phyloP scores from a whole-genome alignment of 2,797 vertebrate genomes.

The Nyctibius grandis region DNA sequence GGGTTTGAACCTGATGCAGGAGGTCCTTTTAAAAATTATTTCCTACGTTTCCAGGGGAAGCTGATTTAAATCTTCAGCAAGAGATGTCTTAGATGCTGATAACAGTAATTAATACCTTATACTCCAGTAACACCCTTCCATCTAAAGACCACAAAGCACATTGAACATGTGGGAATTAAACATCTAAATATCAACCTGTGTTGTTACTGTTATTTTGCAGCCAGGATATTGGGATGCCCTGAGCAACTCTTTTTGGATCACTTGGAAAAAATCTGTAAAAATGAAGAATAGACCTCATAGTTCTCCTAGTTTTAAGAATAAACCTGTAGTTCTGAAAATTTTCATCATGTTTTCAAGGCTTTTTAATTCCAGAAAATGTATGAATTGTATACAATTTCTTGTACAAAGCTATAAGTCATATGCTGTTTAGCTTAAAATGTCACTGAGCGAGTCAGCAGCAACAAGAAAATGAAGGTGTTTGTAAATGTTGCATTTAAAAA shows the following conservation, averaged over 20 bases:
- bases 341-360: conserved; percentile 6
- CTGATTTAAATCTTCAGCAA: conserved; percentile 22
- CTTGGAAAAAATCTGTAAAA: conserved; percentile 15
- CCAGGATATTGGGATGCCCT: background rate
- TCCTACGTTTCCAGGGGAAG: conserved; percentile 9
- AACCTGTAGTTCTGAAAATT: conserved; percentile 32
- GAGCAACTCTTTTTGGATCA: background rate
- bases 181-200: conserved; percentile 20
- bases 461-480: conserved; percentile 60
- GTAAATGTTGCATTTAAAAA: conserved; percentile 58
- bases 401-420: conserved; percentile 57
- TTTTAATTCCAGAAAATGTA: conserved; percentile 56
- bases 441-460: conserved; percentile 42
- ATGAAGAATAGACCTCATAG: background rate
- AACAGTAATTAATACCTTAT: conserved; percentile 48
- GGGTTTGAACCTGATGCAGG: background rate
- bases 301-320: conserved; percentile 5
- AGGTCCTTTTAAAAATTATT: conserved; percentile 40
- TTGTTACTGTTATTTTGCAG: background rate
- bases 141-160: background rate
- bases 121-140: background rate
- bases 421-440: conserved; percentile 60
- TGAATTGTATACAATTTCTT: conserved; percentile 40
- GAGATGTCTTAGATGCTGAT: conserved; percentile 22
- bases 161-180: background rate